Percentiles rank a stretch among this genome's conserved stretches.
Evolutionary conservation across 2,888 invertebrate species (phyloP).

Genomic region (Mongoloraphidia duomilia): DNA sequence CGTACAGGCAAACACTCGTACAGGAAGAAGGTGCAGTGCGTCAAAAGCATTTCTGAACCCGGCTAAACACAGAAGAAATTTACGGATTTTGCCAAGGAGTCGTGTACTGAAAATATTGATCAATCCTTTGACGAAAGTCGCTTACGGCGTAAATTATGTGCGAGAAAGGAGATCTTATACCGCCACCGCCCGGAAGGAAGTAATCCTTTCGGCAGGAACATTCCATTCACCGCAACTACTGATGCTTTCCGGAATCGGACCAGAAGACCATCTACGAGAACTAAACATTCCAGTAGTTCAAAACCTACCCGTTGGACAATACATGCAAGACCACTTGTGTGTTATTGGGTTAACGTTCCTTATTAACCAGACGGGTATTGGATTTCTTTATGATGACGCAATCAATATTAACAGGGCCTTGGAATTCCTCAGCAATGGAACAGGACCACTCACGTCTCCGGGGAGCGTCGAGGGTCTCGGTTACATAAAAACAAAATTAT

Average conservation of each 20-base stretch:
- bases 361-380: slow-evolving; percentile 30
- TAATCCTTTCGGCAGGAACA: slow-evolving; percentile 66
- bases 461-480: slow-evolving; percentile 43
- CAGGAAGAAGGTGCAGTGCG: slow-evolving; percentile 38
- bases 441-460: slow-evolving; percentile 37
- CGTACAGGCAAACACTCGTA: slow-evolving; percentile 31
- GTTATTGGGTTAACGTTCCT: slow-evolving; percentile 41
- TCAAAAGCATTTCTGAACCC: slow-evolving; percentile 43
- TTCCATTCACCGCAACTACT: slow-evolving; percentile 73
- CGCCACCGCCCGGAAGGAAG: slow-evolving; percentile 50
- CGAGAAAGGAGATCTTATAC: slow-evolving; percentile 32
- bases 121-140: slow-evolving; percentile 38
- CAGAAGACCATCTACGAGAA: slow-evolving; percentile 38
- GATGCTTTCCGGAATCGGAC: slow-evolving; percentile 62
- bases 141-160: slow-evolving; percentile 46
- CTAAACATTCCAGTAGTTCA: slow-evolving; percentile 43
- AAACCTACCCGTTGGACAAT: slow-evolving; percentile 50
- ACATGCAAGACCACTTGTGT: slow-evolving; percentile 51
- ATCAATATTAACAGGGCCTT: slow-evolving; percentile 27
- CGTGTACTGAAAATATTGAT: slow-evolving; percentile 46
- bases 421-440: slow-evolving; percentile 29
- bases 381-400: slow-evolving; percentile 27
- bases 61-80: slow-evolving; percentile 37
- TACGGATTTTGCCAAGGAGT: slow-evolving; percentile 39
- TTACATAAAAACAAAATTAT: slow-evolving; percentile 41